Conservation (phyloP, 2,113 vertebrate species). For the Camarhynchus parvulus region DNA sequence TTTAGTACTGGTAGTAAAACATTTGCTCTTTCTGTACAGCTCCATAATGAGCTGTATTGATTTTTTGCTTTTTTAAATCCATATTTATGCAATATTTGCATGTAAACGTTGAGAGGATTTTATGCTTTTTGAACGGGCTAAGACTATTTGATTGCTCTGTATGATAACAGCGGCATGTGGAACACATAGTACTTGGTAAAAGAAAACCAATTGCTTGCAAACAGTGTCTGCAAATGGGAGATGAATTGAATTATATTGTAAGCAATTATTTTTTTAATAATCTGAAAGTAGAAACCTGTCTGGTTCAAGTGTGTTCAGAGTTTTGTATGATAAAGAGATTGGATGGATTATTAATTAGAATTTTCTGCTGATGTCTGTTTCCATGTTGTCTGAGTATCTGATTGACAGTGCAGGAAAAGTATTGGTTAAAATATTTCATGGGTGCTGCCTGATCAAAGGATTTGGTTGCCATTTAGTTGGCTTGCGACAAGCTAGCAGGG, state of each 20-base stretch:
- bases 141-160: neutral
- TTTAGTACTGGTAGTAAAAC: neutral
- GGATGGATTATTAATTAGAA: neutral
- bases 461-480: neutral
- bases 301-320: neutral
- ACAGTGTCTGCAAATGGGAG: neutral
- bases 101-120: neutral
- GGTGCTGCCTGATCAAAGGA: neutral
- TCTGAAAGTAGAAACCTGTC: neutral
- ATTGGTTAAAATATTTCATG: neutral
- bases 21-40: neutral
- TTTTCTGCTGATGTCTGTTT: neutral
- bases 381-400: neutral
- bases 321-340: neutral
- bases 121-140: neutral
- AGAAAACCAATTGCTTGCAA: neutral
- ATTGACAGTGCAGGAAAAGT: neutral
- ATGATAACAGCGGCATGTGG: neutral
- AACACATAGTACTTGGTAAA: neutral
- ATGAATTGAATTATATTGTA: neutral
- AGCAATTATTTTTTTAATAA: neutral
- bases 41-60: neutral
- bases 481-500: neutral
- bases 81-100: neutral
- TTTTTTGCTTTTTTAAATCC: neutral